Base-by-base conservation (phyloP, 2,888 invertebrate species). In the Plagodis pulveraria region DNA sequence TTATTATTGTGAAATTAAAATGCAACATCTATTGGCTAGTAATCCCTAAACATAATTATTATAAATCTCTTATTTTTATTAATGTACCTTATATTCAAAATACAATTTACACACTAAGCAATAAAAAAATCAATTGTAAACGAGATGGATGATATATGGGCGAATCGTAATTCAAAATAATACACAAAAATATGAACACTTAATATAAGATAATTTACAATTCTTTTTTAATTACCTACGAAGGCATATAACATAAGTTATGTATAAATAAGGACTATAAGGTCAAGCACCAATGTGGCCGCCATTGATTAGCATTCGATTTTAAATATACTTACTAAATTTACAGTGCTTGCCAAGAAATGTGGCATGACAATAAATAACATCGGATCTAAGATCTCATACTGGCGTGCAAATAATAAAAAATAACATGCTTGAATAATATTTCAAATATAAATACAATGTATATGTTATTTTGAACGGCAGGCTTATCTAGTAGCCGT, bases 91-190 rank as follows among this genome's bases (percentile, higher is more conserved):
- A 87, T 70, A 76, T 84, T 82, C 78, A 80, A 81, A 81, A 83
- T 79, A 79, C 73, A 74, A 71, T 59, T 63, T 59, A 78, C 83
- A 81, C 74, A 81, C 81, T 81, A 86, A 86, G 83, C 84, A 77
- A 82, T 81, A 74, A 80, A 84, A 84, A 87, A 87, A 86, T 84
- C 86, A 81, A 75, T 74, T 63, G 73, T 76, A 74, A 78, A 75
- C 77, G 83, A 84, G 85, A 83, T 86, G 86, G 84, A 81, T 78
- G 78, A 79, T 71, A 80, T 75, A 77, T 80, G 84, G 81, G 82
- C 69, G 77, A 77, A 73, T 72, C 70, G 65, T 71, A 80, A 75
- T 76, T 72, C 64, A 70, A 70, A 73, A 65, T 58, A 63, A 60
- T 60, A 66, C 56, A 63, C 41, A 60, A 56, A 48, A 47, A 62